A percentile compares a stretch with the other conserved stretches of the same genome.
Evolutionary conservation across 2,797 vertebrate genomes (phyloP).

Genomic region (Pseudotriccus pelzelni): DNA sequence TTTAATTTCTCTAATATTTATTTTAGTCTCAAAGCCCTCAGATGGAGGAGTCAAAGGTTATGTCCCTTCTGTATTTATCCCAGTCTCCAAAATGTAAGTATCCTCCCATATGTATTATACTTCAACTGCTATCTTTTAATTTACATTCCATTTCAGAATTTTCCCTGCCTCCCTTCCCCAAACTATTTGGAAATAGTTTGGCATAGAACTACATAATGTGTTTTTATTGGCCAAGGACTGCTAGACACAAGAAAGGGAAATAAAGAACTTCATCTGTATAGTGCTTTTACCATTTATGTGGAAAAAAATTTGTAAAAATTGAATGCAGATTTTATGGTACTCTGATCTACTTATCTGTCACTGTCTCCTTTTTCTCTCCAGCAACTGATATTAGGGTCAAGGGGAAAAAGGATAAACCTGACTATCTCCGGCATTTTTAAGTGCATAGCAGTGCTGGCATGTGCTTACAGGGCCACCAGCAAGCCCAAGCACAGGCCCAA

Average conservation of each 20-base stretch:
- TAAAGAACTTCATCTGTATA: background rate
- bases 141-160: background rate
- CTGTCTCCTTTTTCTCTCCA: background rate
- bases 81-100: constrained; percentile 88
- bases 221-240: background rate
- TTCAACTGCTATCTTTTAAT: background rate
- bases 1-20: background rate
- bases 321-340: background rate
- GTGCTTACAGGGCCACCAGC: background rate
- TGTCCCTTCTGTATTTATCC: constrained; percentile 89
- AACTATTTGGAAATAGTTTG: background rate
- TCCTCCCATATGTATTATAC: background rate
- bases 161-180: background rate
- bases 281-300: background rate
- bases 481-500: background rate
- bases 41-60: constrained; percentile 82
- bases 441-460: background rate
- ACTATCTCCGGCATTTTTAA: background rate
- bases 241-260: background rate
- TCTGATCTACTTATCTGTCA: background rate
- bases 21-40: constrained; percentile 80
- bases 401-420: background rate
- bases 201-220: background rate
- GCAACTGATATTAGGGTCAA: background rate
- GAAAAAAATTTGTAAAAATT: background rate